Evolutionary conservation across 1,140 invertebrate genomes (phyloP).

Genomic region (Drosophila subpulchrella): DNA sequence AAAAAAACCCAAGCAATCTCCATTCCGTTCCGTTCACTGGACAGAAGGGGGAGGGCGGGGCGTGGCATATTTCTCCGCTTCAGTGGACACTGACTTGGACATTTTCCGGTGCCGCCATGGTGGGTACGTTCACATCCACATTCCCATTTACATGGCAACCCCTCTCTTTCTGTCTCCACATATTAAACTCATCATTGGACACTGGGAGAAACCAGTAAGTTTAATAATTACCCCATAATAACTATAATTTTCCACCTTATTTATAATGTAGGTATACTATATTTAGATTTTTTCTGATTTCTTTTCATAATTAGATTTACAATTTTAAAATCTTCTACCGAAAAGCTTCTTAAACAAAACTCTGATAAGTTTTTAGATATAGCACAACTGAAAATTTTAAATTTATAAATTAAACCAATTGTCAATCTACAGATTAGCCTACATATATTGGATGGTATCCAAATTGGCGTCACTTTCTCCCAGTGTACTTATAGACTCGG

Average conservation of each 20-base stretch:
- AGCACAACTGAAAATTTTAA: too few relatives aligned
- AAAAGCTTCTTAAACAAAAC: too few relatives aligned
- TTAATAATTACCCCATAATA: neutral
- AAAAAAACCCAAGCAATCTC: slow-evolving; percentile 13
- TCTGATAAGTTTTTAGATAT: too few relatives aligned
- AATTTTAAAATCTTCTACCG: too few relatives aligned
- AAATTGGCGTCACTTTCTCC: neutral
- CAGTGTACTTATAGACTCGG: slow-evolving; percentile 15
- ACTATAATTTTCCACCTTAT: neutral
- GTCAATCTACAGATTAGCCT: too few relatives aligned
- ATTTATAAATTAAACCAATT: too few relatives aligned
- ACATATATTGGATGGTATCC: too few relatives aligned
- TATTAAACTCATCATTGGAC: slow-evolving; percentile 53
- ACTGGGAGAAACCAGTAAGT: neutral
- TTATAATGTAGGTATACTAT: too few relatives aligned
- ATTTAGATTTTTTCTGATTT: too few relatives aligned
- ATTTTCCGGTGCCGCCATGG: slow-evolving; percentile 52
- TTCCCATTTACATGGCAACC: slow-evolving; percentile 48
- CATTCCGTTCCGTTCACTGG: slow-evolving; percentile 37
- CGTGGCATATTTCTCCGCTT: slow-evolving; percentile 45
- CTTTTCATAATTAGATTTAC: too few relatives aligned
- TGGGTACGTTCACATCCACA: slow-evolving; percentile 46
- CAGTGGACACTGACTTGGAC: slow-evolving; percentile 76
- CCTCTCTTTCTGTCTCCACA: slow-evolving; percentile 15
- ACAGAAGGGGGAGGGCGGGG: slow-evolving; percentile 5